Evolutionary conservation across 2,888 invertebrate species (phyloP).

Genomic region (Dysmachus trigonus): DNA sequence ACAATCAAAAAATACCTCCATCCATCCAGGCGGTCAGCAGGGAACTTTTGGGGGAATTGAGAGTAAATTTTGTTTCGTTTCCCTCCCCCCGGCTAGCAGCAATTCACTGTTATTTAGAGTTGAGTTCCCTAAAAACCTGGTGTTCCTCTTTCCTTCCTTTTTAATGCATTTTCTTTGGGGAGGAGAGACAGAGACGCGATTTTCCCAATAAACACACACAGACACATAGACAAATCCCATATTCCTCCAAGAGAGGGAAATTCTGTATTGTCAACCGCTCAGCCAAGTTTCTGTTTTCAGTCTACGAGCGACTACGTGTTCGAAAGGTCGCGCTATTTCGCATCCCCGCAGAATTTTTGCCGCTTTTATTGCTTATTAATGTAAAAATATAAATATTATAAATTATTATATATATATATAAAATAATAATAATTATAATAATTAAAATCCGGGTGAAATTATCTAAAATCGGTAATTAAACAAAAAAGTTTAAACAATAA

Average conservation of each 20-base stretch:
- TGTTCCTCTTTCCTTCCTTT: too few relatives aligned
- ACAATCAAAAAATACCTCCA: not conserved
- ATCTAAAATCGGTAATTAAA: not conserved
- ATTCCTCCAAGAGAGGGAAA: not conserved
- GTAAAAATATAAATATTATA: conserved; percentile 43
- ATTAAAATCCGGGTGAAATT: conserved; percentile 28
- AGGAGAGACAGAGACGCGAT: not conserved
- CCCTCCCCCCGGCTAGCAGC: not conserved
- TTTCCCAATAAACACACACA: too few relatives aligned
- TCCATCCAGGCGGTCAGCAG: not conserved
- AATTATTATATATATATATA: not conserved
- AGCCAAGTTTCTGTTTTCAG: conserved; percentile 55
- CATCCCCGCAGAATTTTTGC: conserved; percentile 56
- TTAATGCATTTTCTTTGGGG: not conserved
- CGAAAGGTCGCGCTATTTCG: conserved; percentile 62
- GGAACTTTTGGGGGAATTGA: too few relatives aligned
- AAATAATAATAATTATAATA: not conserved
- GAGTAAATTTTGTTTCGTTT: not conserved
- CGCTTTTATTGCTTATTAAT: conserved; percentile 55
- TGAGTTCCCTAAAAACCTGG: not conserved
- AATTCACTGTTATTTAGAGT: not conserved
- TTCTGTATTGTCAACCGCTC: not conserved
- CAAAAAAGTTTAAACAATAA: not conserved
- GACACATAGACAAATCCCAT: too few relatives aligned
- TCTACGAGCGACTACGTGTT: conserved; percentile 65